Evolutionary conservation across 2,888 invertebrate genomes (phyloP).

Genomic region (Sarcophaga caerulescens): DNA sequence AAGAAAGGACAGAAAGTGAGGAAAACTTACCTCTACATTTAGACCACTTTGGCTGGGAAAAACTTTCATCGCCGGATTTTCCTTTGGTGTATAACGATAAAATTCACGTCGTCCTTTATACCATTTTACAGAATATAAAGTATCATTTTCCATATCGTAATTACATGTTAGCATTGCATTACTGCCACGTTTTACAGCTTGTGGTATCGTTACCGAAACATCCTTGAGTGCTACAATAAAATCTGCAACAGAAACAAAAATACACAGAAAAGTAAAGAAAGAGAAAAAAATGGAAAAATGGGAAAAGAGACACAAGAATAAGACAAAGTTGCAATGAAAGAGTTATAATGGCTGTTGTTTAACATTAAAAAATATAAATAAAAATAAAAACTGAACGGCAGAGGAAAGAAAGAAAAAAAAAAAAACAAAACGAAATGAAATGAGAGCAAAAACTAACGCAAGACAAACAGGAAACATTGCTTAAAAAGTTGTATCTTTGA

Average conservation of each 20-base stretch:
- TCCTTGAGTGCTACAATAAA: slow-evolving; percentile 83
- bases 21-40: slow-evolving; percentile 88
- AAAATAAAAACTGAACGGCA: too few relatives aligned
- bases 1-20: background rate
- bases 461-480: slow-evolving; percentile 65
- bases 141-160: slow-evolving; percentile 90
- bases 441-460: slow-evolving; percentile 49
- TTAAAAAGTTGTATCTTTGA: slow-evolving; percentile 59
- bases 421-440: background rate
- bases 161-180: slow-evolving; percentile 87
- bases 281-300: slow-evolving; percentile 14
- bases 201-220: slow-evolving; percentile 86
- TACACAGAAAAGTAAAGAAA: slow-evolving; percentile 26
- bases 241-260: slow-evolving; percentile 74
- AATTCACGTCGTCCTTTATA: slow-evolving; percentile 92
- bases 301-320: slow-evolving; percentile 23
- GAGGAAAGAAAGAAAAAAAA: too few relatives aligned
- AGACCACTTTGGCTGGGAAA: slow-evolving; percentile 85
- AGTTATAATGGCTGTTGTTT: slow-evolving; percentile 60
- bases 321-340: slow-evolving; percentile 60
- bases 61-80: slow-evolving; percentile 88
- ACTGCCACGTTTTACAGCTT: slow-evolving; percentile 86
- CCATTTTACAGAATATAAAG: slow-evolving; percentile 93
- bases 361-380: slow-evolving; percentile 46
- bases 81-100: slow-evolving; percentile 90